Evolutionary conservation across 2,113 vertebrate genomes (phyloP).

Genomic region (Scolopax mira): DNA sequence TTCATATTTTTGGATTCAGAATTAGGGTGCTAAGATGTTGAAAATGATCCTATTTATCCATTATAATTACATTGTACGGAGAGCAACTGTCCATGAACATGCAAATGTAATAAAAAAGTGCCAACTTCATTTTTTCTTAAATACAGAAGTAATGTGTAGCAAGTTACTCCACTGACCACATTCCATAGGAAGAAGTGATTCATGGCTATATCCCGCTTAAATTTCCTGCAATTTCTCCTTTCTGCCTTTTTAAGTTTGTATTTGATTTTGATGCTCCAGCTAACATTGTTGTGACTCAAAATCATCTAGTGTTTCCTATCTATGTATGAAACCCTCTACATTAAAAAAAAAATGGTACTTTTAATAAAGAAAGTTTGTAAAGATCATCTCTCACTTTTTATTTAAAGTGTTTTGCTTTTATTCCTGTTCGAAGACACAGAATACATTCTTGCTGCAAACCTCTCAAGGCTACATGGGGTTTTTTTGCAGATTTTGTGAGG

Average conservation of each 20-base stretch:
- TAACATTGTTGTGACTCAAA: background rate
- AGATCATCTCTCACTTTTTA: background rate
- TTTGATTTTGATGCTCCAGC: background rate
- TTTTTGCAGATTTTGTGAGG: background rate
- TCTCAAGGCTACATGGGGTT: background rate
- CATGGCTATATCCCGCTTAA: background rate
- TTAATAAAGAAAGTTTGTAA: background rate
- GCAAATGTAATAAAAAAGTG: background rate
- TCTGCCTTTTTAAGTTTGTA: background rate
- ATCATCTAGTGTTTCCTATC: background rate
- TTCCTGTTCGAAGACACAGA: background rate
- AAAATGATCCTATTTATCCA: background rate
- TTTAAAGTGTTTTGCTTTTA: background rate
- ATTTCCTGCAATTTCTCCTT: background rate
- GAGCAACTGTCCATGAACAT: background rate
- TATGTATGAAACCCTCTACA: background rate
- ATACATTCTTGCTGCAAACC: background rate
- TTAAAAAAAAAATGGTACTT: background rate
- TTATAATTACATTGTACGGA: background rate
- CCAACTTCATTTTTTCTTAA: background rate
- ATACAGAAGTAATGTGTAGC: background rate
- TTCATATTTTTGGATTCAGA: background rate
- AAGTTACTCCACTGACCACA: background rate
- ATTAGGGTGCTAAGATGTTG: background rate
- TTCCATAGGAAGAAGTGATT: background rate